Base-by-base conservation (phyloP, 1,140 invertebrate species). In the Reticulitermes speratus region DNA sequence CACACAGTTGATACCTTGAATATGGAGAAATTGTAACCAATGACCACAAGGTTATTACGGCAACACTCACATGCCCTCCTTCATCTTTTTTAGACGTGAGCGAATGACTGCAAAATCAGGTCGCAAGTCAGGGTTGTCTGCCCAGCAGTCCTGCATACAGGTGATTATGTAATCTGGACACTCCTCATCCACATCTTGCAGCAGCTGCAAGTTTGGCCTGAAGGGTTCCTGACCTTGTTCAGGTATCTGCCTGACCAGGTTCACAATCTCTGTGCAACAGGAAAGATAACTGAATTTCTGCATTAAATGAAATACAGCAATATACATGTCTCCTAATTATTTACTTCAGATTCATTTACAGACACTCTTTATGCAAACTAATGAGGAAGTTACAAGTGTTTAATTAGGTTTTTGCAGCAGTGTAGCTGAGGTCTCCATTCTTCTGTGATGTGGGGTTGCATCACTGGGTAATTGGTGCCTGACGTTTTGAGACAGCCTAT, bases 141-240 rank as follows among this genome's bases (percentile, higher is more conserved):
- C 92, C 97, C 97, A 98, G 90, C 97, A 97, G 88, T 97, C 97
- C 87, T 93, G 93, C 90, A 98, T 97, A 88, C 94, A 94, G 88
- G 93, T 92, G 55, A 97, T 90, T 81, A 97, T 94, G 89, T 95
- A 96, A 86, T 97, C 96, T 82, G 96, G 95, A 89, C 93, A 94
- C 87, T 93, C 93, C 25, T 93, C 92, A 86, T 94, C 93, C 30
- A 92, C 93, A 75, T 95, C 94, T 81, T 94, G 92, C 30, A 95
- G 91, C 87, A 94, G 91, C 30, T 94, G 92, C 45, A 96, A 91
- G 89, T 96, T 94, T 8, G 97, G 97, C 86, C 97, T 94, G 91
- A 97, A 97, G 55, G 94, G 93, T 88, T 93, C 92, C 88, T 95
- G 94, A 85, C 93, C 93, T 44, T 94, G 93, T 82, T 90, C 88